These are phyloP conservation scores for Benitochromis conjunctus DNA, from an alignment of 2,113 vertebrate species.

Conservation along the genomic window DNA sequence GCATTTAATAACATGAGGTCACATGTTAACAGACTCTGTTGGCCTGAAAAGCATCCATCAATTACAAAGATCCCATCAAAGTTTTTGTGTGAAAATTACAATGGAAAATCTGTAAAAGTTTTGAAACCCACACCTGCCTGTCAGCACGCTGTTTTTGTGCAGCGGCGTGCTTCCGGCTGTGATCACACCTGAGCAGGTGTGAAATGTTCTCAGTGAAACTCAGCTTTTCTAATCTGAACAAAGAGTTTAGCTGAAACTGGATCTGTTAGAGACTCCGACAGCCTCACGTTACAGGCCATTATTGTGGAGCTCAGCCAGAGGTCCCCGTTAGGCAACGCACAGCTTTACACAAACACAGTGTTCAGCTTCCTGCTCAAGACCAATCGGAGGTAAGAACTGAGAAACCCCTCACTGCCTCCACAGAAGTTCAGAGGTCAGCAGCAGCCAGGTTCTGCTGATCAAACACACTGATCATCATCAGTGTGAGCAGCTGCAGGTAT, in stretches of 20 bases:
- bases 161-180: background rate
- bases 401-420: too few species aligned
- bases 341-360: background rate
- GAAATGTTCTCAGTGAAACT: slow-evolving; percentile 7
- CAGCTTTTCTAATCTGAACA: background rate
- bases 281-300: background rate
- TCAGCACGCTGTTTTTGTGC: background rate
- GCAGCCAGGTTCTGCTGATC: too few species aligned
- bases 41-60: background rate
- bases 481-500: too few species aligned
- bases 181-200: background rate
- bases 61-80: background rate
- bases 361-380: background rate
- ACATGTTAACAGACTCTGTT: background rate
- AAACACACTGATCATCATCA: too few species aligned
- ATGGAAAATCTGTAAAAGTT: background rate
- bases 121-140: background rate
- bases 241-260: background rate
- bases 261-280: background rate
- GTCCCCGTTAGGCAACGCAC: background rate
- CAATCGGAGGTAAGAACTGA: background rate
- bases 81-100: background rate
- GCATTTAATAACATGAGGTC: background rate
- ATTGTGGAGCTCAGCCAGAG: background rate
- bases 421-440: too few species aligned